phyloP scores from a whole-genome alignment of 2,797 vertebrate genomes.

The Acipenser transmontanus region DNA sequence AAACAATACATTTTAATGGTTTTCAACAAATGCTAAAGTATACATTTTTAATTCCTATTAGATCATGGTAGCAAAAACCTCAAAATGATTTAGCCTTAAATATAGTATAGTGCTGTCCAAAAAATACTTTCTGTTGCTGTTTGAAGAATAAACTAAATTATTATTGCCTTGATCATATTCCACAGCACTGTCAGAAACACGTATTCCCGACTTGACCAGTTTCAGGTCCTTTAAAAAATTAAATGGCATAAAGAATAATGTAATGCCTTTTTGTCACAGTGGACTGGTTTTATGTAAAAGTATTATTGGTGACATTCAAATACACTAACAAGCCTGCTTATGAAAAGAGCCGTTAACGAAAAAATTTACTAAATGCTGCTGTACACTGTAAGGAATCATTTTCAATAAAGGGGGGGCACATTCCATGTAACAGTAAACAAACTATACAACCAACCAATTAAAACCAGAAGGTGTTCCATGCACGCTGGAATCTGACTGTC shows the following conservation, averaged over 20 bases:
- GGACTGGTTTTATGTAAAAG: conserved; percentile 8
- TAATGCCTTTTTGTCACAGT: conserved; percentile 1
- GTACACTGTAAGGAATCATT: not conserved
- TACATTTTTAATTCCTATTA: not conserved
- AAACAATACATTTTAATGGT: not conserved
- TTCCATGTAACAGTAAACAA: conserved; percentile 10
- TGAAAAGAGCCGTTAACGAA: conserved; percentile 2
- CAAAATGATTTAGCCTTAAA: not conserved
- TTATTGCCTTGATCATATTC: conserved; percentile 18
- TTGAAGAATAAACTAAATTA: conserved; percentile 6
- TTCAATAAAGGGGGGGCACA: conserved; percentile 3
- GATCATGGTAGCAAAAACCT: not conserved
- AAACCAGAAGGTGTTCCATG: not conserved
- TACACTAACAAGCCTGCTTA: conserved; percentile 8
- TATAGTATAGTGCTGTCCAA: too few relatives aligned
- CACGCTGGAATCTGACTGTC: conserved; percentile 12
- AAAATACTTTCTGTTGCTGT: too few relatives aligned
- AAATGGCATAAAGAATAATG: conserved; percentile 8
- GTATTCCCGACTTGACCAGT: not conserved
- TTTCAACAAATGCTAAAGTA: not conserved
- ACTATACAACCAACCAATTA: conserved; percentile 5
- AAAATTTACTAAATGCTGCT: conserved; percentile 5
- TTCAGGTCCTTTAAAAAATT: not conserved
- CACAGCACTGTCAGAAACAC: conserved; percentile 1
- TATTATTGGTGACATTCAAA: conserved; percentile 7